Evolutionary conservation across 2,113 vertebrate genomes (phyloP).

Genomic region (Leptobrachium ailaonicum): DNA sequence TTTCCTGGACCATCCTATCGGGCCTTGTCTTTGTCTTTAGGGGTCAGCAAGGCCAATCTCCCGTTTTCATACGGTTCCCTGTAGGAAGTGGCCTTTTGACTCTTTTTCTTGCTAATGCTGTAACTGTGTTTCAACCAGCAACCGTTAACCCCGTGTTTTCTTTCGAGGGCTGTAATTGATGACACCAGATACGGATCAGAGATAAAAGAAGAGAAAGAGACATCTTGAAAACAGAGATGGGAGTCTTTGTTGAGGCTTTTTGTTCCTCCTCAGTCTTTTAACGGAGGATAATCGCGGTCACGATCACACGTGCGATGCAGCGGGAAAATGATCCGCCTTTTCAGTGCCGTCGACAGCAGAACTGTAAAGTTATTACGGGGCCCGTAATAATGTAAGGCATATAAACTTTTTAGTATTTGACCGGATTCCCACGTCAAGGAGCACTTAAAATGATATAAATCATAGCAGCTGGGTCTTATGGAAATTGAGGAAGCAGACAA

Average conservation of each 20-base stretch:
- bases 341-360: not conserved
- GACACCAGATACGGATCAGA: not conserved
- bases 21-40: too few relatives aligned
- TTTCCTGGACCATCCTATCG: too few relatives aligned
- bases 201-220: not conserved
- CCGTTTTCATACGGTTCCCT: too few relatives aligned
- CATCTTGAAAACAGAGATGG: constrained; percentile 23
- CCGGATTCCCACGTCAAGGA: not conserved
- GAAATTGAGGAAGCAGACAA: not conserved
- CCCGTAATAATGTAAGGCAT: not conserved
- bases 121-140: too few relatives aligned
- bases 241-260: too few relatives aligned
- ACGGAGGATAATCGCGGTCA: not conserved
- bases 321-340: not conserved
- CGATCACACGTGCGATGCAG: not conserved
- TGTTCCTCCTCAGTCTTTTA: not conserved
- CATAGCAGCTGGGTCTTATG: not conserved
- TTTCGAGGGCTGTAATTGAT: too few relatives aligned
- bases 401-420: not conserved
- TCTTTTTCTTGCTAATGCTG: too few relatives aligned
- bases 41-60: too few relatives aligned
- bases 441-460: constrained; percentile 1
- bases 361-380: not conserved
- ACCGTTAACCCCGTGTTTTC: too few relatives aligned
- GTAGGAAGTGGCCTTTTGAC: too few relatives aligned